These are phyloP conservation scores for Kryphioiulus occultus DNA, from an alignment of 2,888 invertebrate species.

Conservation along the genomic window DNA sequence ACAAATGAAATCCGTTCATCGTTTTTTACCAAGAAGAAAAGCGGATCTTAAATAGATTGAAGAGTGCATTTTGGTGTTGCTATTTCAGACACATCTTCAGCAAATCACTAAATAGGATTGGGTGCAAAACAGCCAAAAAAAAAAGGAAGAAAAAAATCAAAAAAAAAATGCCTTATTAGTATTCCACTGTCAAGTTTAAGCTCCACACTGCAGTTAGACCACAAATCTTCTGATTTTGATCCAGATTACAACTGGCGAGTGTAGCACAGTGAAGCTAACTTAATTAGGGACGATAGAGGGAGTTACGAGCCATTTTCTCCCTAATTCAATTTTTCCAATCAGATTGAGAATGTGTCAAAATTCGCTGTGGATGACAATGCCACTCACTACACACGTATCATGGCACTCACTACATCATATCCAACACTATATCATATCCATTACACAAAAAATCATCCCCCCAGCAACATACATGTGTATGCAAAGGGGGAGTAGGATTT, in stretches of 20 bases:
- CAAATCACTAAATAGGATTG: conserved; percentile 35
- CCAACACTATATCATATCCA: conserved; percentile 17
- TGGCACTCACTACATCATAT: neutral
- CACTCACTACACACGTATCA: no score
- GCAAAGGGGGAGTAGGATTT: neutral
- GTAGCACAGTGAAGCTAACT: neutral
- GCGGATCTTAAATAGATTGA: neutral
- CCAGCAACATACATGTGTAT: neutral
- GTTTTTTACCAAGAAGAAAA: neutral
- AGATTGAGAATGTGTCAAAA: conserved; percentile 31
- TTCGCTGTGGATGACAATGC: neutral
- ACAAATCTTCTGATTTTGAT: neutral
- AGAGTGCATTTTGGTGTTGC: conserved; percentile 10
- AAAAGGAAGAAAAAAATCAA: no score
- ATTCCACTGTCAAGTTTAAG: conserved; percentile 6
- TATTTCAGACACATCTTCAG: conserved; percentile 13
- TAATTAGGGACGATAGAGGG: conserved; percentile 9
- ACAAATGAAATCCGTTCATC: neutral
- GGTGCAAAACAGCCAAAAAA: no score
- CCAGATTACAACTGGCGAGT: conserved; percentile 14
- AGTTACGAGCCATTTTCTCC: neutral
- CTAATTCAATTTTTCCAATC: conserved; percentile 35
- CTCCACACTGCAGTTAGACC: neutral
- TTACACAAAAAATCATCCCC: neutral
- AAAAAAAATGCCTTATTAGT: neutral